phyloP scores from a whole-genome alignment of 1,140 invertebrate genomes.

The Lepidotrigona ventralis region DNA sequence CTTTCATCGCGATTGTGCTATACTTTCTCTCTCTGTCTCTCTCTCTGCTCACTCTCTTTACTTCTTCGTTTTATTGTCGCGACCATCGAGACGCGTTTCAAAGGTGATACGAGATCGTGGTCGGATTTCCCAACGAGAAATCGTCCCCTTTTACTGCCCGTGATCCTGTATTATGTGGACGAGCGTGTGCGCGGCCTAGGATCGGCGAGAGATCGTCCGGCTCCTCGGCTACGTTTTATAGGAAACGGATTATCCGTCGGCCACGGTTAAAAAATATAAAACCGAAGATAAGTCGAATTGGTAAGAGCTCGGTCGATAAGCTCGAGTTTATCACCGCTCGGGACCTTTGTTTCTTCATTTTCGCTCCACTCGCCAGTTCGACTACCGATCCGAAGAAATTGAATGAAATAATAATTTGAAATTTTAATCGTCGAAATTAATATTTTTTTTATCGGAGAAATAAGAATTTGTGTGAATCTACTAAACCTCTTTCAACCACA shows the following conservation, averaged over 20 bases:
- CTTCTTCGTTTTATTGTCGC: not conserved
- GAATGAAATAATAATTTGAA: not conserved
- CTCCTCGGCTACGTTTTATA: not conserved
- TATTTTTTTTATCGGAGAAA: too few species aligned
- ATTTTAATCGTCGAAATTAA: too few species aligned
- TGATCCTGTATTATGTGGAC: not conserved
- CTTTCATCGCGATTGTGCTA: conserved; percentile 9
- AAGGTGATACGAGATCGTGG: conserved; percentile 14
- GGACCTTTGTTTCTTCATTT: not conserved
- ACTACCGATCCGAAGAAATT: not conserved
- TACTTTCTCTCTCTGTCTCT: not conserved
- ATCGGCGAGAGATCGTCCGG: not conserved
- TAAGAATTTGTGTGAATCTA: too few species aligned
- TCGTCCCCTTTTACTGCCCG: not conserved
- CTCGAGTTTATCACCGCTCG: not conserved
- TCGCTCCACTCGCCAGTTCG: not conserved
- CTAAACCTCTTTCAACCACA: too few species aligned
- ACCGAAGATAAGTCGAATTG: not conserved
- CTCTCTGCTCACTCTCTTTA: not conserved
- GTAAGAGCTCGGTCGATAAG: not conserved
- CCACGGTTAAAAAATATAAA: not conserved
- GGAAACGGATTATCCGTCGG: not conserved
- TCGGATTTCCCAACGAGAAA: conserved; percentile 1
- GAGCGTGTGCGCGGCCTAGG: not conserved
- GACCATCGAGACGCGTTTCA: conserved; percentile 1